Evolutionary conservation across 2,797 vertebrate species (phyloP).

Genomic region (Lutjanus argentimaculatus): DNA sequence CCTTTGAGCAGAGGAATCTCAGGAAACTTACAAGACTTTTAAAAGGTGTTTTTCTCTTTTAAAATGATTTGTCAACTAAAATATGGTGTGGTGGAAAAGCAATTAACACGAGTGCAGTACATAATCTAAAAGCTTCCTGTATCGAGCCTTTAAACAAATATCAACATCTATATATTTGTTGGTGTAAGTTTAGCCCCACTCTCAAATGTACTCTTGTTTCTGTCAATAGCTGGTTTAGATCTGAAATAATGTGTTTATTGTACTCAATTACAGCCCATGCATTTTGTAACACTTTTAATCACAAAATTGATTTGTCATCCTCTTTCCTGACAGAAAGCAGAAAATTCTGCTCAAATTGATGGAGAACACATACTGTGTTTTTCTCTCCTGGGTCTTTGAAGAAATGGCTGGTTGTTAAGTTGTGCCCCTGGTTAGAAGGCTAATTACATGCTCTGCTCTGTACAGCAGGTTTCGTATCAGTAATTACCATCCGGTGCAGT

Average conservation of each 20-base stretch:
- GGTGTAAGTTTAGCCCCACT: not conserved
- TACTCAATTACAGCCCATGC: not conserved
- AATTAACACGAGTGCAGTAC: not conserved
- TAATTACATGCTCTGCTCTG: constrained; percentile 73
- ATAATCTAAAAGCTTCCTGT: not conserved
- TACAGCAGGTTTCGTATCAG: constrained; percentile 70
- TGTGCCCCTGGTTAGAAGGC: constrained; percentile 62
- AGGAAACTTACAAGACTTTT: not conserved
- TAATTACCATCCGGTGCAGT: constrained; percentile 72
- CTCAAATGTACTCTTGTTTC: not conserved
- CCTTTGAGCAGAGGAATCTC: not conserved
- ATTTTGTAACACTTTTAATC: constrained; percentile 14
- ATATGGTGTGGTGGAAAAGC: not conserved
- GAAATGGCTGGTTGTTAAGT: constrained; percentile 56
- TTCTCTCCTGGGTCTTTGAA: constrained; percentile 55
- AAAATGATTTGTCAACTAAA: not conserved
- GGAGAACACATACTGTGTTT: constrained; percentile 26
- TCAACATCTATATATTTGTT: not conserved
- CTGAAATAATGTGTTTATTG: not conserved
- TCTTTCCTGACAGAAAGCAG: constrained; percentile 15
- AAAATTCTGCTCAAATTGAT: constrained; percentile 32
- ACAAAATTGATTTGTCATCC: constrained; percentile 8
- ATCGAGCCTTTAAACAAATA: not conserved
- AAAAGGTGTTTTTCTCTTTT: not conserved
- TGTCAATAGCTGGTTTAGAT: not conserved